A percentile compares a stretch with the other conserved stretches of the same genome.
phyloP scores from a whole-genome alignment of 1,140 invertebrate species.

The Cyphomyrmex costatus region DNA sequence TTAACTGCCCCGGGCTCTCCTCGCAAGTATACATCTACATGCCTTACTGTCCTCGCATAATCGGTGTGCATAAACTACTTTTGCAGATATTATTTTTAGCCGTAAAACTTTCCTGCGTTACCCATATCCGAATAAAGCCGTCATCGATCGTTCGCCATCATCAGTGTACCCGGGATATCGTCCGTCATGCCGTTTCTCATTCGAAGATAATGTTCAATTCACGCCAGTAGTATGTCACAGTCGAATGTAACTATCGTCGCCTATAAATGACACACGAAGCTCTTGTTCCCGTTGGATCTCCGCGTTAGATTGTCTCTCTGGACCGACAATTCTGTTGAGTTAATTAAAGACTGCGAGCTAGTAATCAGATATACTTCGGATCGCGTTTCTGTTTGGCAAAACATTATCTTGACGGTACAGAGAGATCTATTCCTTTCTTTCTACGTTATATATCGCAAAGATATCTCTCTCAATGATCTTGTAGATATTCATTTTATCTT shows the following conservation, averaged over 20 bases:
- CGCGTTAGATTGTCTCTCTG: neutral
- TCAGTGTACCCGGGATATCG: neutral
- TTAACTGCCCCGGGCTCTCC: slow-evolving; percentile 45
- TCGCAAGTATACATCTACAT: slow-evolving; percentile 41
- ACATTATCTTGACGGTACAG: neutral
- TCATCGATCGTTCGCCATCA: slow-evolving; percentile 56
- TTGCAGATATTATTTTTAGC: slow-evolving; percentile 70
- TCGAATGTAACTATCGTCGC: slow-evolving; percentile 60
- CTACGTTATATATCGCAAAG: neutral
- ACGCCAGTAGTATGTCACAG: slow-evolving; percentile 51
- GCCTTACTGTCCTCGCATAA: slow-evolving; percentile 66
- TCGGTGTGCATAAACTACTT: slow-evolving; percentile 62
- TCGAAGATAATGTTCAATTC: slow-evolving; percentile 1
- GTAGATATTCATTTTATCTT: neutral
- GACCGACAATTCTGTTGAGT: slow-evolving; percentile 1
- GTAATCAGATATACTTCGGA: slow-evolving; percentile 19
- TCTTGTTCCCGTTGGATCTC: neutral
- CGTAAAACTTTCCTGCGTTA: slow-evolving; percentile 49
- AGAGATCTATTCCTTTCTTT: neutral
- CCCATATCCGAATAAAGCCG: slow-evolving; percentile 14
- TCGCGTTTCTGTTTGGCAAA: neutral
- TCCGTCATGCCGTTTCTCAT: slow-evolving; percentile 37
- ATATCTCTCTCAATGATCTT: neutral
- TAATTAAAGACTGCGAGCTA: slow-evolving; percentile 25
- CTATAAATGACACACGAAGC: neutral